Base-by-base conservation (phyloP, 1,140 invertebrate genomes). In the Pachypsylla venusta region DNA sequence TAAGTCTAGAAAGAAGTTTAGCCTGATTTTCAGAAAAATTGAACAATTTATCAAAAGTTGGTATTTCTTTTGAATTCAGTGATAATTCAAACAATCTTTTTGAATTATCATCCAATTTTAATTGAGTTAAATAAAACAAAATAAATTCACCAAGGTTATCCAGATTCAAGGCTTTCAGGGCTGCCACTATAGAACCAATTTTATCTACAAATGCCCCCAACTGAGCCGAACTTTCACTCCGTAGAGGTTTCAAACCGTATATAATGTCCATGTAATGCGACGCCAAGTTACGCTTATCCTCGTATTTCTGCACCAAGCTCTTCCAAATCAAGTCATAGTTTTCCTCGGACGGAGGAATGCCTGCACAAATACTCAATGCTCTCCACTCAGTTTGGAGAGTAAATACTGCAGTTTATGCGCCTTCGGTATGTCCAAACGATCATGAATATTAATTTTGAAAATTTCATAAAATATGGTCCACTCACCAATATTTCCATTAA, bases 381-480 rank as follows among this genome's bases (percentile, higher is more conserved):
- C 30, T 35, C 30, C 30, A 35, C 10, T 35, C 30, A 35, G 30
- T 35, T 35, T 35, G 30, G 30, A 35, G 30, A 35, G 30, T 35
- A 35, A 35, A 35, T 35, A 35, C 30, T 35, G 30, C 10, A 35
- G 30, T 16, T 35, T 35, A 35, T 35, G 30, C 10, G 30, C 30
- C 30, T 35, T 35, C 10, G 30, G 30, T 35, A 35, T 35, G 16
- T 35, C 30, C 30, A 16, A 35, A 35, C 30, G 30, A 35, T 35
- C 30, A 35, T 35, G 30, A 35, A 35, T 35, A 35, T 35, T 35
- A 12, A 35, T 35, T 54, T 54, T 54, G 53, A 54, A 54, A 54
- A 54, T 54, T 54, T 54, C 53, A 22, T 54, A 22, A 54, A 54
- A 54, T 22, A 22, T 54, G 20, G 53, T 54, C 53, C n/a, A 54